Conservation (phyloP, 2,797 vertebrate species). For the Amazona finschi region DNA sequence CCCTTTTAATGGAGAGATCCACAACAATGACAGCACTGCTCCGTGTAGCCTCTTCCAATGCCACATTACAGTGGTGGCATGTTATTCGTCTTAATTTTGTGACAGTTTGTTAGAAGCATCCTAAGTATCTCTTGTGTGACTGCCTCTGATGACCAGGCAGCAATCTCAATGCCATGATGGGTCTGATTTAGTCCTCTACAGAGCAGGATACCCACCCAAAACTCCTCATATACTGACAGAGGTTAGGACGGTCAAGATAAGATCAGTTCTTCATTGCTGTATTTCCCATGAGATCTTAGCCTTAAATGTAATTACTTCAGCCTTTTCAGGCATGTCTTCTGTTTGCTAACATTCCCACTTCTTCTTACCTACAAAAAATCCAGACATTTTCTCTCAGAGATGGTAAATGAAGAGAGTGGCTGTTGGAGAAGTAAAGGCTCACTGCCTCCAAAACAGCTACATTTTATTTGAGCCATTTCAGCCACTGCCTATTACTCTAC, state of each 20-base stretch:
- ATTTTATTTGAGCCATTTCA: constrained; percentile 14
- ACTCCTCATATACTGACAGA: background rate
- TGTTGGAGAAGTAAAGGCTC: background rate
- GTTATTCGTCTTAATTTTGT: background rate
- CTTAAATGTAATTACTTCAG: background rate
- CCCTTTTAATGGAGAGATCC: background rate
- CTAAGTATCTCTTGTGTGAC: background rate
- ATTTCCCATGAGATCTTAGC: background rate
- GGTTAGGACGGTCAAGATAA: background rate
- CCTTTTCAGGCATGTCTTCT: background rate
- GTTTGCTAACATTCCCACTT: background rate
- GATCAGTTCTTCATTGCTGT: background rate
- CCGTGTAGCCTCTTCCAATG: background rate
- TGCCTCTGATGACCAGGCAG: background rate
- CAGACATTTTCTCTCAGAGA: background rate
- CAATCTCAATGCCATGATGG: background rate
- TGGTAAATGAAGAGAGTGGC: background rate
- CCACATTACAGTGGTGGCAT: background rate
- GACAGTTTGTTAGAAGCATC: background rate
- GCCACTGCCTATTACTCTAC: background rate
- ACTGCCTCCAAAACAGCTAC: background rate
- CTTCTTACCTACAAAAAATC: background rate
- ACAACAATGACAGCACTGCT: background rate
- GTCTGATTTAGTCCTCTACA: background rate
- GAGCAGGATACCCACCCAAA: background rate